Evolutionary conservation across 2,888 invertebrate species (phyloP), one percentile per base, ranked within the genome.

Genomic region (Cetonia aurata): DNA sequence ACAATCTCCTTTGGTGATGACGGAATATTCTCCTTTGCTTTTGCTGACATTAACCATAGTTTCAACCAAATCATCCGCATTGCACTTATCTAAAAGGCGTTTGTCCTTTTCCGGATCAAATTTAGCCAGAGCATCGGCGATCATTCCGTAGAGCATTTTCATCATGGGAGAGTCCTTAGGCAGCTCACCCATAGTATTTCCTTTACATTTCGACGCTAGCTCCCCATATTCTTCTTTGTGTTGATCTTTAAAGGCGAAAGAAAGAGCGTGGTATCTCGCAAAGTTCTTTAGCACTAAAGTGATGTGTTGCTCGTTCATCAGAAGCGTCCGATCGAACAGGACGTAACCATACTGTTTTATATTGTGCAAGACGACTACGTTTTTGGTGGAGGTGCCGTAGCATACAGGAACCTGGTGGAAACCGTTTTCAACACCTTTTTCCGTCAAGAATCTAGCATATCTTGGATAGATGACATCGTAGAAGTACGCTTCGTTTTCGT

Each of bases 1-100:
- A 67, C 77, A 75, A 67, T 80, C 80, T 0, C 77, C 79, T 68
- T 80, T 79, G 9, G 72, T 62, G 6, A 80, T 56, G 42, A 76
- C 74, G 8, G 69, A 57, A 68, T 73, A 73, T 25, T 75, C 56
- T 13, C 72, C 71, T 3, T 13, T 12, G n/a, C 12, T 33, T 17
- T 31, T 59, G 6, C 4, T 33, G 6, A 12, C 33, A 37, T n/a
- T 15, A 1, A 0, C 37, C 4, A 37, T 13, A 8, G 12, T 9
- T 33, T 9, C 17, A n/a, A 6, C 9, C 1, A 46, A 56, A 25
- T 15, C 57, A 4, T 67, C 33, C 4, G 19, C 17, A 6, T 25
- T n/a, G 13, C 59, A 60, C 19, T 15, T 60, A 0, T 60, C 46
- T 44, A 60, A n/a, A 46, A 50, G 33, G 6, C 59, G 19, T 25